Evolutionary conservation across 23 tunicate genomes (phyloP).

Genomic region (Clavelina lepadiformis): DNA sequence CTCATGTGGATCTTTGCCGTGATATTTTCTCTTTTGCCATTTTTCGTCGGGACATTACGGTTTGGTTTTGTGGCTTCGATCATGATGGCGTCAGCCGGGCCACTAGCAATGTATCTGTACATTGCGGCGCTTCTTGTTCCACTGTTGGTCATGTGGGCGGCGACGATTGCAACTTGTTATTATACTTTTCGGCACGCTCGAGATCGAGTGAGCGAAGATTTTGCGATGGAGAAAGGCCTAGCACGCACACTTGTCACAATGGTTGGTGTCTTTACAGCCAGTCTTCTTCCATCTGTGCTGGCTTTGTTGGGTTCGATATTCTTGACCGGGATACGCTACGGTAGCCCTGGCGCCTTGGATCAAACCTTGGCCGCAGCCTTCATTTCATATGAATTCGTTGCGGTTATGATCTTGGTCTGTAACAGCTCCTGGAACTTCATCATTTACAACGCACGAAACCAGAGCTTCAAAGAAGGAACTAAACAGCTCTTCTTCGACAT

Average conservation of each 20-base stretch:
- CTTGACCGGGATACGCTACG: not conserved
- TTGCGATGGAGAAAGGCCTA: conserved; percentile 2
- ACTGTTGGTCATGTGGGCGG: conserved; percentile 6
- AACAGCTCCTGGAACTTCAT: conserved; percentile 19
- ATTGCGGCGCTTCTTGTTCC: not conserved
- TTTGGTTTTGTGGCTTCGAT: conserved; percentile 4
- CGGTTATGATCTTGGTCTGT: conserved; percentile 1
- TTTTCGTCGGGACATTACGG: not conserved
- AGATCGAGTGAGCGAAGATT: not conserved
- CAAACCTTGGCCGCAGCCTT: not conserved
- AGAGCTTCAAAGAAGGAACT: conserved; percentile 3
- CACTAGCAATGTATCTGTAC: conserved; percentile 5
- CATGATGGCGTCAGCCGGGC: conserved; percentile 1
- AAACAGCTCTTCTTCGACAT: not conserved
- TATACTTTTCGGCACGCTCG: conserved; percentile 2
- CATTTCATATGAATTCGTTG: conserved; percentile 9
- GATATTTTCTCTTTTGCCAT: conserved; percentile 1
- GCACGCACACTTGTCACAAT: conserved; percentile 4
- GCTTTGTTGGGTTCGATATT: conserved; percentile 5
- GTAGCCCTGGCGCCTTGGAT: not conserved
- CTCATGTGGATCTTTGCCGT: conserved; percentile 2
- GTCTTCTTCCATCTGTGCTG: not conserved
- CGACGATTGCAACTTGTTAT: conserved; percentile 12
- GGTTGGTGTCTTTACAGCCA: conserved; percentile 12
- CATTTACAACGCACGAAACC: conserved; percentile 8